A percentile compares a stretch with the other conserved stretches of the same genome.
phyloP scores from a whole-genome alignment of 2,113 vertebrate genomes.

The chimpanzee (Pan troglodytes) region DNA sequence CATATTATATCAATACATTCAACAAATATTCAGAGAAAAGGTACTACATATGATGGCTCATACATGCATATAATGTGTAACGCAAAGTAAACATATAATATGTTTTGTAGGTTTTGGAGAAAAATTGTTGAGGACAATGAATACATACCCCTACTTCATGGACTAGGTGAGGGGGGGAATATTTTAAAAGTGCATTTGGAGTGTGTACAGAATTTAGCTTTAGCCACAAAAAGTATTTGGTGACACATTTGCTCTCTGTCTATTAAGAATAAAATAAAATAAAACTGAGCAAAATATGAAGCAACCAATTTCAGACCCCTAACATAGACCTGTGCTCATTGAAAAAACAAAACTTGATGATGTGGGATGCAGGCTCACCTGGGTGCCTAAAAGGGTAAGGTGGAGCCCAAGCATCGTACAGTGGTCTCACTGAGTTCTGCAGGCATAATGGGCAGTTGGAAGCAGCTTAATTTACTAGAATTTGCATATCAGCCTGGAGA shows the following conservation, averaged over 20 bases:
- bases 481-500: not conserved
- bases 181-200: not conserved
- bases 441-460: not conserved
- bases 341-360: not conserved
- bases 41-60: not conserved
- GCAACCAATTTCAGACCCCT: not conserved
- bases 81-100: not conserved
- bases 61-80: not conserved
- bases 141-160: not conserved
- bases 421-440: not conserved
- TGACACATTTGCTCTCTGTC: not conserved
- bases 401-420: not conserved
- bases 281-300: not conserved
- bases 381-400: not conserved
- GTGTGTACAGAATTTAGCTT: not conserved
- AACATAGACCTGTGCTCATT: not conserved
- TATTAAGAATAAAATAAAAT: not conserved
- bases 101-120: not conserved
- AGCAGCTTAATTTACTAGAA: not conserved
- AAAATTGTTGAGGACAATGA: not conserved
- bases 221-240: not conserved
- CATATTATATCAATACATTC: not conserved
- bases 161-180: not conserved
- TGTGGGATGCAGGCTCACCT: not conserved
- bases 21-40: not conserved